Evolutionary conservation across 1,140 invertebrate genomes (phyloP), one percentile per base, ranked within the genome.

Genomic region (Adelges cooleyi): DNA sequence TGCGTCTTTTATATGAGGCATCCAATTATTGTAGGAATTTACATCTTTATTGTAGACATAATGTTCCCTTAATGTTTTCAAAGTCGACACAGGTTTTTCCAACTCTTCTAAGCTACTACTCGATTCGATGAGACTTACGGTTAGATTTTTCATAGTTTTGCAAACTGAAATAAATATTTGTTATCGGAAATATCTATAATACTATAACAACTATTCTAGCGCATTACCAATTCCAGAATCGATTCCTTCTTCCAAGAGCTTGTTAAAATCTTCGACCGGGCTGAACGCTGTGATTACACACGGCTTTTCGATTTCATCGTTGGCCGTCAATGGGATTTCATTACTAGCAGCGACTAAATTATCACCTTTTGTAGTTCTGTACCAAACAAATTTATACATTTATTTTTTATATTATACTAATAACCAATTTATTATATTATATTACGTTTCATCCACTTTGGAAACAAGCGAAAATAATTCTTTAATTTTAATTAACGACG

Each of bases 191-290:
- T 6, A 33, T 33, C 11, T 6, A 33, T 33, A 33, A 33, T 33
- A 33, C 5, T 33, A 33, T 33, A 33, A 33, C n/a, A n/a, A n/a
- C n/a, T n/a, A n/a, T n/a, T n/a, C n/a, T n/a, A 33, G 11, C 11
- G 11, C 29, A 33, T 33, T 62, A 62, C 56, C 56, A 15, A 15
- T 62, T 48, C n/a, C 3, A n/a, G 56, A n/a, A 22, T 62, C 27
- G 4, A 62, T 15, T 25, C 56, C 56, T 9, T 48, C 13, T 62
- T 62, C 42, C 27, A 62, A 62, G 15, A 33, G 42, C n/a, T 48
- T 62, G 36, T 62, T 48, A 29, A 62, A 62, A 62, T 62, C 56
- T 5, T 48, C 17, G 15, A 62, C 27, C n/a, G 42, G 25, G 29
- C 10, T 48, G 2, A n/a, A 17, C 44, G 15, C 25, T 18, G 56